phyloP scores from a whole-genome alignment of 2,888 invertebrate genomes.

The Folsomia manolachei region DNA sequence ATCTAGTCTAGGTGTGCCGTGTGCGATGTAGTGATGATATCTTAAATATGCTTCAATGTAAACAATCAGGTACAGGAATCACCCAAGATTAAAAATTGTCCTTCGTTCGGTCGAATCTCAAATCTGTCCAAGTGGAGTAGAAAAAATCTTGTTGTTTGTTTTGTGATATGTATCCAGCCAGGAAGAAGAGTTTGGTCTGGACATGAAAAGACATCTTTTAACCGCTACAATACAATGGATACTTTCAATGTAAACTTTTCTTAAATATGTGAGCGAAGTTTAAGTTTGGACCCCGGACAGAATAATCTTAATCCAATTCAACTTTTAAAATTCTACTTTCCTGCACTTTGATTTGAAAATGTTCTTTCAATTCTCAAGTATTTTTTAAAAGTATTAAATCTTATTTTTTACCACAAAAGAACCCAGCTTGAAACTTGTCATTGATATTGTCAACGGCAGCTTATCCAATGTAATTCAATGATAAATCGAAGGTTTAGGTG shows the following conservation, averaged over 20 bases:
- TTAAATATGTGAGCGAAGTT: too few species aligned
- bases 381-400: conserved; percentile 7
- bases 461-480: neutral
- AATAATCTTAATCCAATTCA: neutral
- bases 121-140: neutral
- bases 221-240: neutral
- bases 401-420: neutral
- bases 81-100: neutral
- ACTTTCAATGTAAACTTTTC: neutral
- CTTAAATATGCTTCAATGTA: too few species aligned
- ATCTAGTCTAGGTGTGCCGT: neutral
- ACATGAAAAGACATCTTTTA: neutral
- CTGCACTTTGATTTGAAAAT: neutral
- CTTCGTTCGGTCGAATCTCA: too few species aligned
- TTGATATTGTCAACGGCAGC: conserved; percentile 15
- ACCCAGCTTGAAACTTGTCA: conserved; percentile 21
- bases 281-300: neutral
- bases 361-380: neutral
- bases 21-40: neutral
- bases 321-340: neutral
- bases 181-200: neutral
- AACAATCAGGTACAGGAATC: neutral
- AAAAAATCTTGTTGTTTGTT: neutral
- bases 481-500: too few species aligned
- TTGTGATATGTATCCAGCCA: neutral